Conservation (phyloP, 2,113 vertebrate genomes). For the Cygnus atratus region DNA sequence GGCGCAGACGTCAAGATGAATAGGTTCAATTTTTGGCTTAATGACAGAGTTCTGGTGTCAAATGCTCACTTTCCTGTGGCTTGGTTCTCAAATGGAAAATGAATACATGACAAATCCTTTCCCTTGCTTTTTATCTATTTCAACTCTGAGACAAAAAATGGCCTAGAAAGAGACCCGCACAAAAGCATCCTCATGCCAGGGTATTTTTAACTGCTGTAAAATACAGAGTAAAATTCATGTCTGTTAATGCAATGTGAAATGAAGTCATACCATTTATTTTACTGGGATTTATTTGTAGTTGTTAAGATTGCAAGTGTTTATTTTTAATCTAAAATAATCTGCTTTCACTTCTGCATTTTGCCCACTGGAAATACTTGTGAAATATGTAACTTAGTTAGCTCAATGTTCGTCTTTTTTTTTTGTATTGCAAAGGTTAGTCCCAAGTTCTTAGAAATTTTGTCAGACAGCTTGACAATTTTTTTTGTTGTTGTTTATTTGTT, state of each 20-base stretch:
- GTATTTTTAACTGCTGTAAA: neutral
- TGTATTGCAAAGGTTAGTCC: neutral
- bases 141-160: neutral
- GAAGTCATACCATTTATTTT: neutral
- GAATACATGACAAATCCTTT: neutral
- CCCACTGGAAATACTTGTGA: neutral
- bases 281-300: neutral
- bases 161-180: neutral
- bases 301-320: neutral
- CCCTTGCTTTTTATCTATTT: neutral
- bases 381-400: neutral
- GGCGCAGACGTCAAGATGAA: neutral
- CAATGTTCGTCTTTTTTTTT: neutral
- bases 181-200: neutral
- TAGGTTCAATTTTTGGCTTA: neutral
- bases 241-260: no score
- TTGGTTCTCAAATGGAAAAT: neutral
- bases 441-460: neutral
- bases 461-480: fast-evolving
- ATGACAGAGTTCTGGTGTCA: neutral
- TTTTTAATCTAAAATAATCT: neutral
- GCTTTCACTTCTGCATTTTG: neutral
- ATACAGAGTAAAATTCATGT: neutral
- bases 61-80: neutral
- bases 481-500: no score